Percentiles rank a stretch among this genome's conserved stretches.
Evolutionary conservation across 2,797 vertebrate genomes (phyloP).

Genomic region (Aselliscus stoliczkanus): DNA sequence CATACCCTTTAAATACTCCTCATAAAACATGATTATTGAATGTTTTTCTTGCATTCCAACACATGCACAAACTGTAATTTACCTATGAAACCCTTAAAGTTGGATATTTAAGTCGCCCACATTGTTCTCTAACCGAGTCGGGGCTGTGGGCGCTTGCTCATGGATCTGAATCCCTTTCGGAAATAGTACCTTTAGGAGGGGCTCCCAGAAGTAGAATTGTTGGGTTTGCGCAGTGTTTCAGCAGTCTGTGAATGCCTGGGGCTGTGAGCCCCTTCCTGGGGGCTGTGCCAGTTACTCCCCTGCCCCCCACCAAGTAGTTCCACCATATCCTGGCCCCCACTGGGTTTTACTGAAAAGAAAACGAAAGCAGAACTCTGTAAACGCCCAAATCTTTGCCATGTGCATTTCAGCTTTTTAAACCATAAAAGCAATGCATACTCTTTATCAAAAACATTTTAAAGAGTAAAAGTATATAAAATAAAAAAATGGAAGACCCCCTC

Average conservation of each 20-base stretch:
- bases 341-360: slow-evolving; percentile 1
- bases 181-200: accelerated
- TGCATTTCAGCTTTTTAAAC: background rate
- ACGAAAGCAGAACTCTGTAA: background rate
- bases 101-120: background rate
- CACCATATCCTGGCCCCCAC: slow-evolving; percentile 38
- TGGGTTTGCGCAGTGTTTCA: accelerated
- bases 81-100: background rate
- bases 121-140: accelerated
- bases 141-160: accelerated
- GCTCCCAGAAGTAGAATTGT: background rate
- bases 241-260: background rate
- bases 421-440: background rate
- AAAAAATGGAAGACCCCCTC: background rate
- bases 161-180: too few relatives aligned
- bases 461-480: background rate
- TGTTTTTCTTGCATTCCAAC: background rate
- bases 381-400: background rate
- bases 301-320: background rate
- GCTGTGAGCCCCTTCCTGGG: accelerated
- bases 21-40: background rate
- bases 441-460: background rate
- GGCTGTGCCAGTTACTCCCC: accelerated
- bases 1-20: background rate
- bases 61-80: too few relatives aligned